Conservation (phyloP, 2,113 vertebrate species). For the Noturus placidus region DNA sequence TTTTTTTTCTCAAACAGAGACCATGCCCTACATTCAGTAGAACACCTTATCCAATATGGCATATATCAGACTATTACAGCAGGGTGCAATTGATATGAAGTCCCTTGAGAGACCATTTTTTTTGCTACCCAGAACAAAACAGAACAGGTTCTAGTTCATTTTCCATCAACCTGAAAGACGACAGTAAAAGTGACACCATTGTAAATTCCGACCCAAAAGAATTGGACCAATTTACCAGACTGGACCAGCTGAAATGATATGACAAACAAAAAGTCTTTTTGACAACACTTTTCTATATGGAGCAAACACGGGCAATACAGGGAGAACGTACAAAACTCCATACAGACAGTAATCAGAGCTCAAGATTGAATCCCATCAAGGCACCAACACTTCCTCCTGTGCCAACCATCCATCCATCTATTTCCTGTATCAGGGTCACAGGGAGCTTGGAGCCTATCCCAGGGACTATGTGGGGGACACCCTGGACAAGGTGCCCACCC, state of each 20-base stretch:
- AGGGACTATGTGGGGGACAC: no score
- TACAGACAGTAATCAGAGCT: not conserved
- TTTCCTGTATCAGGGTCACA: no score
- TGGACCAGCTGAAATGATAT: not conserved
- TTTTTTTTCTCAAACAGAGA: not conserved
- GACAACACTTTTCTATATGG: not conserved
- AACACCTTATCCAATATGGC: conserved; percentile 32
- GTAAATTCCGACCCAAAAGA: not conserved
- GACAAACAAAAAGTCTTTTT: not conserved
- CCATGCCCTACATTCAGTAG: not conserved
- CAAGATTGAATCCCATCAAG: not conserved
- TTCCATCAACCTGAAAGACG: not conserved
- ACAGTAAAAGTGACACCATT: not conserved
- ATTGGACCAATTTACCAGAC: not conserved
- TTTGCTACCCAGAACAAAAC: not conserved
- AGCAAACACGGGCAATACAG: not conserved
- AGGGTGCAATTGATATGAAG: conserved; percentile 20
- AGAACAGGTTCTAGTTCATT: not conserved
- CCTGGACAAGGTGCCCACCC: no score
- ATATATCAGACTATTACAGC: conserved; percentile 26
- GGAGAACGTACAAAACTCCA: not conserved
- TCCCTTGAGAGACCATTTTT: conserved; percentile 13
- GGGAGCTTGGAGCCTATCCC: no score
- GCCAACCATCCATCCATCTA: not conserved
- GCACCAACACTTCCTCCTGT: not conserved